A percentile compares a stretch with the other conserved stretches of the same genome.
Evolutionary conservation across 2,888 invertebrate species (phyloP).

Genomic region (Spodoptera picta): DNA sequence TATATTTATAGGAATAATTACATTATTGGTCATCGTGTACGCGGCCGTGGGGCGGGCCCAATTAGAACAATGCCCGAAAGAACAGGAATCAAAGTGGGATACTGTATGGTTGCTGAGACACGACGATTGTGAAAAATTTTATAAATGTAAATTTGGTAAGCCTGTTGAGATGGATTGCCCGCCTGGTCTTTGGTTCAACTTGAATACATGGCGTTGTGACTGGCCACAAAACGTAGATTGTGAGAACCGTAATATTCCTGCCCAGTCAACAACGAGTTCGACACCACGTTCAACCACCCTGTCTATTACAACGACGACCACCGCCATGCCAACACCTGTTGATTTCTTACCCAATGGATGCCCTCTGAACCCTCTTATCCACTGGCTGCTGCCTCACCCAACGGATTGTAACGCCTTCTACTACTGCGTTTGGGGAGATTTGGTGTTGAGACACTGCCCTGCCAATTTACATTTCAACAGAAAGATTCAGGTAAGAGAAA

Average conservation of each 20-base stretch:
- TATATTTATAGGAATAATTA: slow-evolving; percentile 58
- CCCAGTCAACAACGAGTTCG: neutral
- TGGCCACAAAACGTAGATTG: slow-evolving; percentile 90
- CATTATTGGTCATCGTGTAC: slow-evolving; percentile 58
- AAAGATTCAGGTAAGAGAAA: slow-evolving; percentile 65
- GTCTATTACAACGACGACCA: slow-evolving; percentile 1
- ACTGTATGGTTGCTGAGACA: slow-evolving; percentile 87
- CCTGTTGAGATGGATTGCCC: slow-evolving; percentile 89
- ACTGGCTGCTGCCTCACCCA: slow-evolving; percentile 76
- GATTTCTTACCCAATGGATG: slow-evolving; percentile 76
- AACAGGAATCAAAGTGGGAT: slow-evolving; percentile 70
- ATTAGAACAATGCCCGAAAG: slow-evolving; percentile 70
- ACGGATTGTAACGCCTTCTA: slow-evolving; percentile 75
- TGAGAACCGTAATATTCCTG: slow-evolving; percentile 72
- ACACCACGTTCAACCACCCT: slow-evolving; percentile 22
- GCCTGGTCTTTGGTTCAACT: slow-evolving; percentile 87
- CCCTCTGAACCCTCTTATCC: slow-evolving; percentile 71
- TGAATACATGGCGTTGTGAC: slow-evolving; percentile 88
- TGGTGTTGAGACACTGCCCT: slow-evolving; percentile 65
- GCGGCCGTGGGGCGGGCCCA: slow-evolving; percentile 58
- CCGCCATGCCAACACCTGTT: slow-evolving; percentile 16
- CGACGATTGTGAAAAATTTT: slow-evolving; percentile 89
- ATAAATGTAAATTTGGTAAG: slow-evolving; percentile 90
- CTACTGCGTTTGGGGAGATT: slow-evolving; percentile 77
- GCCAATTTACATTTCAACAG: slow-evolving; percentile 71